Base-by-base conservation (phyloP, 2,888 invertebrate species). In the Nudaria mundana region DNA sequence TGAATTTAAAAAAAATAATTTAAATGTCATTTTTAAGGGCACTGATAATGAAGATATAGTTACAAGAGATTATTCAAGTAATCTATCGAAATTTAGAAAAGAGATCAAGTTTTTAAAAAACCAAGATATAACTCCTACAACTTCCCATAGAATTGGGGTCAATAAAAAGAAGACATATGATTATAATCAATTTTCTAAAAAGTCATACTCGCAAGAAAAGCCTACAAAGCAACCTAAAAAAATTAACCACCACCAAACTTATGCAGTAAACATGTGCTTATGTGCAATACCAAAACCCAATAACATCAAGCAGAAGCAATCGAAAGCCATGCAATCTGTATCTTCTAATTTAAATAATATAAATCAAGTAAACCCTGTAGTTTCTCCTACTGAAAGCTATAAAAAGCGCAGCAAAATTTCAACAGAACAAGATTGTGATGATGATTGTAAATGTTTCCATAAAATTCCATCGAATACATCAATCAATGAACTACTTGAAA, bases 401-500 rank as follows among this genome's bases (percentile, higher is more conserved):
- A 56, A 52, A 25, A 41, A 34, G 6, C 37, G 36, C 13, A 53
- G 24, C 30, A 61, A 61, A 31, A 42, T 20, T 3, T 47, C 47
- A 12, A 38, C 32, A 12, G 40, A 60, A n/a, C 20, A 38, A 13
- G 18, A 30, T 10, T 83, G 80, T 48, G 50, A 49, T 24, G 73
- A 56, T 31, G 54, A 72, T 20, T 73, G 74, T 50, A 55, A 52
- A 41, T 86, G 87, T 67, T 81, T 86, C 46, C 67, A 78, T 55
- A 83, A 77, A 64, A 41, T 63, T 3, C 86, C 86, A 22, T 87
- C 87, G 30, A 78, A 66, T 39, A 71, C 73, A 24, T 87, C 87
- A 3, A 70, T 87, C 43, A 76, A 86, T 48, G 70, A 71, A 42
- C 63, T 86, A 35, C 60, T 87, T 30, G 63, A 73, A 36, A 73